Percentiles rank a stretch among this genome's conserved stretches.
phyloP scores from a whole-genome alignment of 2,113 vertebrate species.

The Dendropsophus ebraccatus region DNA sequence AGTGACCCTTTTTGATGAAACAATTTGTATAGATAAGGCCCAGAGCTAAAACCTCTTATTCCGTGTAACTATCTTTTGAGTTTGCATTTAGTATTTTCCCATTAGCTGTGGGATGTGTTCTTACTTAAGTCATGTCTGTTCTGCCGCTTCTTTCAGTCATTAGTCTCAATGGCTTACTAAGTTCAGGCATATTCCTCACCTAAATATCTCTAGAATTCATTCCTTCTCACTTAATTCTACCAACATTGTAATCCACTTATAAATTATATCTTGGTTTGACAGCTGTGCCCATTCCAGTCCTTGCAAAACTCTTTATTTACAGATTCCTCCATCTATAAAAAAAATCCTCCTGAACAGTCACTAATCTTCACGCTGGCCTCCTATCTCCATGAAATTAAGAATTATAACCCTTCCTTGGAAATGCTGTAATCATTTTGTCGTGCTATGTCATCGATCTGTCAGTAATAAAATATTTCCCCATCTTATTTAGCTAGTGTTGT shows the following conservation, averaged over 20 bases:
- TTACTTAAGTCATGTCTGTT: neutral
- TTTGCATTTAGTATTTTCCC: neutral
- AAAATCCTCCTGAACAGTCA: neutral
- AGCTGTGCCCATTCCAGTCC: slow-evolving; percentile 29
- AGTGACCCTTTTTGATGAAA: neutral
- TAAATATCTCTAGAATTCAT: slow-evolving; percentile 19
- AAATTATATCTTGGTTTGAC: slow-evolving; percentile 32
- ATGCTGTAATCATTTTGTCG: slow-evolving; percentile 18
- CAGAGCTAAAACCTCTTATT: neutral
- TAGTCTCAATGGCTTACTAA: slow-evolving; percentile 25
- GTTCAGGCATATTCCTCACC: neutral
- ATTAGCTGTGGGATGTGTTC: neutral
- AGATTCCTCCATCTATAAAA: slow-evolving; percentile 14
- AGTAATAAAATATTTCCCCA: slow-evolving; percentile 6
- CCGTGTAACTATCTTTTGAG: neutral
- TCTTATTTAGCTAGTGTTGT: neutral
- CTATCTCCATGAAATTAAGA: slow-evolving; percentile 28
- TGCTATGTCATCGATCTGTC: slow-evolving; percentile 11
- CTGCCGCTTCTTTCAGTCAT: slow-evolving; percentile 15
- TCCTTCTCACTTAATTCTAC: slow-evolving; percentile 30
- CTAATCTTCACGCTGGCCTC: slow-evolving; percentile 1
- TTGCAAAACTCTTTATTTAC: slow-evolving; percentile 42
- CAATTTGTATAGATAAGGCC: neutral
- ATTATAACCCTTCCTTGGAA: slow-evolving; percentile 11
- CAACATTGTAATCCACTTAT: slow-evolving; percentile 37